Evolutionary conservation across 2,888 invertebrate species (phyloP).

Genomic region (Amphipyra berbera): DNA sequence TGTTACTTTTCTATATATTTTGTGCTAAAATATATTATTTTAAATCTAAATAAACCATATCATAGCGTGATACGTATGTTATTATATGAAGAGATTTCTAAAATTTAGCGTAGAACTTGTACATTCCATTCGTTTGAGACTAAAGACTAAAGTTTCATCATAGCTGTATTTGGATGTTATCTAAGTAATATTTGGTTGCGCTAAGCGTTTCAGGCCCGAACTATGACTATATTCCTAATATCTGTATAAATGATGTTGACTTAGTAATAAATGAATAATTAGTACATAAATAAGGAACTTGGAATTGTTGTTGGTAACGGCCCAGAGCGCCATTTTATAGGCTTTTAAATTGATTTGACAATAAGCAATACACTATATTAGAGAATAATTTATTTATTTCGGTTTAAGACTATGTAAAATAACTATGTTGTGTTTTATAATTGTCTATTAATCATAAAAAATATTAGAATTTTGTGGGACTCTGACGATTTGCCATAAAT

Average conservation of each 20-base stretch:
- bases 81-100: constrained; percentile 64
- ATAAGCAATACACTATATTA: constrained; percentile 85
- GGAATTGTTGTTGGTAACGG: constrained; percentile 71
- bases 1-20: constrained; percentile 59
- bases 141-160: constrained; percentile 49
- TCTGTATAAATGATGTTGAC: constrained; percentile 70
- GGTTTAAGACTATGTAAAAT: constrained; percentile 88
- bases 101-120: constrained; percentile 62
- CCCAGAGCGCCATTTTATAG: constrained; percentile 64
- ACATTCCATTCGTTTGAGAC: constrained; percentile 66
- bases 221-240: constrained; percentile 64
- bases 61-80: constrained; percentile 76
- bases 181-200: constrained; percentile 43
- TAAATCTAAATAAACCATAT: constrained; percentile 76
- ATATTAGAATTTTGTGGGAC: constrained; percentile 78
- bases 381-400: constrained; percentile 88
- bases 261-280: constrained; percentile 68
- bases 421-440: constrained; percentile 88
- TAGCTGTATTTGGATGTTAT: constrained; percentile 38
- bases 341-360: constrained; percentile 85
- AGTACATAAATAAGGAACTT: constrained; percentile 79
- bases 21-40: constrained; percentile 56
- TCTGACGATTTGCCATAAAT: constrained; percentile 86
- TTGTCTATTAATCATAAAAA: constrained; percentile 81
- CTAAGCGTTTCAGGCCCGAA: constrained; percentile 52